Evolutionary conservation across 2,797 vertebrate species (phyloP), one percentile per base, ranked within the genome.

Genomic region (Eutrigla gurnardus): DNA sequence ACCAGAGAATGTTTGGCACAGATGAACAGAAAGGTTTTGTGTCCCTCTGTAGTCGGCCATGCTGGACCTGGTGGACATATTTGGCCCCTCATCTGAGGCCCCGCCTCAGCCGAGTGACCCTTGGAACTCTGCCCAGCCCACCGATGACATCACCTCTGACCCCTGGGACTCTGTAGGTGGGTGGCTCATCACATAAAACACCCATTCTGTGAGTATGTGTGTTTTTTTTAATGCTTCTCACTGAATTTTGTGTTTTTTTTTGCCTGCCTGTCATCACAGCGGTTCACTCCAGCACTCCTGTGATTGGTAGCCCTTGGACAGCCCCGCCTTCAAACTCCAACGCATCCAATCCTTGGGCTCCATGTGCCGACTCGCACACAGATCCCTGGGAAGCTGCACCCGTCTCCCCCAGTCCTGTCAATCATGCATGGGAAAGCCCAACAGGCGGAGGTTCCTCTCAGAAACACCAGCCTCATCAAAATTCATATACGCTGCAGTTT

Each of bases 61-160:
- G 91, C 85, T 96, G 89, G 97, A 99, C 78, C 94, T 98, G 69
- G 96, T 96, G 25, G 96, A 98, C 84, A 93, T 99, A 85, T 98
- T 98, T 5, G 93, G 94, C 33, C 81, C 96, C 0, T 89, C 94
- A 7, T 93, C 96, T 67, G 92, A 95, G 73, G 94, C 88, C 43
- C 78, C 77, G 1, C 81, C 86, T 62, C 72, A 83, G 0, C 88
- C 93, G 33, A 84, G 91, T 4, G 96, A 97, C 85, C 96, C 95
- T 0, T 97, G 97, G 97, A 95, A 96, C 82, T 77, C 86, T 10
- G 39, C 84, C 9, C 86, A 88, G 5, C 78, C 91, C 13, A 18
- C 73, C 45, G 60, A 71, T 73, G 86, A 92, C 4, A 8, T 84
- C 50, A 73, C 77, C 63, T 78, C 93, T 61, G 92, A 95, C 87